Conservation (phyloP, 2,797 vertebrate species). For the Anabacerthia variegaticeps region DNA sequence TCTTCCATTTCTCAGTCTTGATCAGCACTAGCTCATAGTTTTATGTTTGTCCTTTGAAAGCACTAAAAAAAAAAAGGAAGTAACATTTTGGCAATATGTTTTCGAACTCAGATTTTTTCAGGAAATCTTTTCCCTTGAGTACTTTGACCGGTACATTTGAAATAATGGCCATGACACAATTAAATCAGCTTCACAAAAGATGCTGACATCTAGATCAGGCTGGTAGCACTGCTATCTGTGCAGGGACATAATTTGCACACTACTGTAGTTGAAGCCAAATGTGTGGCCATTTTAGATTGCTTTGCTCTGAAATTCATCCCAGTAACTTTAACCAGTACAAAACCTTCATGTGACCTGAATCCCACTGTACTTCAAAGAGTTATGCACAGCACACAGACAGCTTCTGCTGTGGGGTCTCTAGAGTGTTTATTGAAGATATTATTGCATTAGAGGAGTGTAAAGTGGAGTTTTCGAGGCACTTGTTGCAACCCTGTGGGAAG, state of each 20-base stretch:
- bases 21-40: neutral
- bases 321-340: neutral
- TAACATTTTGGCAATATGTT: neutral
- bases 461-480: neutral
- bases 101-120: neutral
- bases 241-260: neutral
- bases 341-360: neutral
- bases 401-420: neutral
- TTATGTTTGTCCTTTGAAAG: neutral
- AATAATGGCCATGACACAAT: neutral
- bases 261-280: neutral
- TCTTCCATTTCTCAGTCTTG: neutral
- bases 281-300: neutral
- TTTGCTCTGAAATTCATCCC: neutral
- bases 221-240: neutral
- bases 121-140: neutral
- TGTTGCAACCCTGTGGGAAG: neutral
- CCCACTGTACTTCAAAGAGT: neutral
- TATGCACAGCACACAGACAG: accelerated
- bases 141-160: neutral
- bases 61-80: neutral
- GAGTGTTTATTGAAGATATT: neutral
- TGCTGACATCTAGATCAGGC: neutral
- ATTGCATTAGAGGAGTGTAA: neutral
- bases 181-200: neutral